Base-by-base conservation (phyloP, 2,797 vertebrate genomes). In the Coregonus ussuriensis region DNA sequence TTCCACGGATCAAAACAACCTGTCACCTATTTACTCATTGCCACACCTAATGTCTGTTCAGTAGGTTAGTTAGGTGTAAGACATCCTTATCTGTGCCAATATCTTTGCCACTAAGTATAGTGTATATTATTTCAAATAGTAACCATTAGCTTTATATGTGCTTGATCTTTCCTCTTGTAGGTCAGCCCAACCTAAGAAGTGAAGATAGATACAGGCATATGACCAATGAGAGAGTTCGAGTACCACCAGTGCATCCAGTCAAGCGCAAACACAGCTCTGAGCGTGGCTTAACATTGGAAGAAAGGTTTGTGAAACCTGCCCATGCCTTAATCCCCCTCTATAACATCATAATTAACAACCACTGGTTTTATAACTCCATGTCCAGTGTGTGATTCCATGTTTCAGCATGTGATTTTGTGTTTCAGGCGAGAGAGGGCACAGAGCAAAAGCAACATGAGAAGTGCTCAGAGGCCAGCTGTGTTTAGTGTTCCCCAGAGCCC, bases 131-230 rank as follows among this genome's bases (percentile, higher is more conserved):
- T 63, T 63, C 2, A 29, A 75, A 67, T 56, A 14, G n/a, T 66
- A 4, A 25, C 5, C 0, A 33, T 37, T 59, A 16, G 76, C 74
- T 51, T 77, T 11, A 84, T 73, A 15, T 77, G n/a, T 54, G 0
- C 18, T 1, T 29, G 77, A 25, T 75, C 14, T 78, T 68, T 53
- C 78, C 1, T 81, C 75, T 79, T 69, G n/a, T 72, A 95, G 94
- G 94, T 81, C 94, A 95, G 75, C 92, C 94, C 75, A 93, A 94
- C 81, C 89, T 93, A 54, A 91, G 94, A 77, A 93, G 93, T 0
- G 94, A 95, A 83, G 94, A 95, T 85, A 81, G 94, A 77, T 94
- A 89, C 89, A 91, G 94, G 69, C 91, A 94, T 15, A 89, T 94
- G 76, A 79, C 88, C 33, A 94, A 86, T 52, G 93, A 95, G n/a